Conservation (phyloP, 2,113 vertebrate species). For the Oryzias woworae region DNA sequence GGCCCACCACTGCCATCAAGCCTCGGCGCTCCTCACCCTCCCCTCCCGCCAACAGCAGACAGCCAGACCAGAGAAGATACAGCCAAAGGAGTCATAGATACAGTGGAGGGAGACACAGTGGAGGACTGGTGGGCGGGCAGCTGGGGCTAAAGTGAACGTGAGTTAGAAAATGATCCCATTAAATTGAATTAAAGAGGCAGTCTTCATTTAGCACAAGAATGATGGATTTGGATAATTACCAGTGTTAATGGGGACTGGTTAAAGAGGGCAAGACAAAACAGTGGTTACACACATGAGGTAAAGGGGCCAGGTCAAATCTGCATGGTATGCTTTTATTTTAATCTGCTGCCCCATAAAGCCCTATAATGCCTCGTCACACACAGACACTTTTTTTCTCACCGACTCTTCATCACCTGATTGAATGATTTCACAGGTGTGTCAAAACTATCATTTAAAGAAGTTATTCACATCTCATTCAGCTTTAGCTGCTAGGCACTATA, state of each 20-base stretch:
- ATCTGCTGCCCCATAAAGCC: background rate
- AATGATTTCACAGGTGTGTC: conserved; percentile 31
- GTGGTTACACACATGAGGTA: conserved; percentile 48
- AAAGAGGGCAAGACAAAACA: conserved; percentile 69
- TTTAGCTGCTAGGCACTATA: conserved; percentile 52
- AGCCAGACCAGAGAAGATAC: conserved; percentile 44
- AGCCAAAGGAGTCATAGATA: conserved; percentile 65
- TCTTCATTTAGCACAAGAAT: conserved; percentile 83
- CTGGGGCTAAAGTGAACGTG: conserved; percentile 74
- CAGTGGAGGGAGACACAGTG: conserved; percentile 51
- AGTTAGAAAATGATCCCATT: conserved; percentile 82
- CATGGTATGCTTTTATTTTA: conserved; percentile 8
- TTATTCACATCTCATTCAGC: background rate
- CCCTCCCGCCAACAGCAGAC: conserved; percentile 30
- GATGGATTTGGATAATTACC: conserved; percentile 84
- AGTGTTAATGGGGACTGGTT: conserved; percentile 79
- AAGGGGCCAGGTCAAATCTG: conserved; percentile 54
- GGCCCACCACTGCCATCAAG: conserved; percentile 59
- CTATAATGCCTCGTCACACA: background rate
- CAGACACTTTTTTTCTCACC: conserved; percentile 5
- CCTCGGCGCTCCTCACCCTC: conserved; percentile 48
- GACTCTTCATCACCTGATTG: conserved; percentile 15
- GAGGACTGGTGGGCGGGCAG: conserved; percentile 72
- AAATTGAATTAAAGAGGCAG: conserved; percentile 85
- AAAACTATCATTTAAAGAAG: background rate